These are phyloP conservation scores for Anseranas semipalmata DNA, from an alignment of 2,113 vertebrate genomes.

Conservation along the genomic window DNA sequence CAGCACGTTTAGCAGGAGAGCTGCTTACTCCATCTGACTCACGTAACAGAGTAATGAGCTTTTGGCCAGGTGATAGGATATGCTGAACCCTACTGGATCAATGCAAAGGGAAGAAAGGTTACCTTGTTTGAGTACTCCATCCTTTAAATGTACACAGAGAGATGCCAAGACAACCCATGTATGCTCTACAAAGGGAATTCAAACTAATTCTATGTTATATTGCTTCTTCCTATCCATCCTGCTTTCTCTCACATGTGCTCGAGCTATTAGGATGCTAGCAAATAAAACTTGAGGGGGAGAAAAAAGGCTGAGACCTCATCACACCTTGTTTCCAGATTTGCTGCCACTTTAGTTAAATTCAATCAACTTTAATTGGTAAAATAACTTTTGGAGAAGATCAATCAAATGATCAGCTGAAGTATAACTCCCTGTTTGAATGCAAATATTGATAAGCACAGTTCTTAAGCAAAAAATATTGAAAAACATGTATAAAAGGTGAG, in stretches of 20 bases:
- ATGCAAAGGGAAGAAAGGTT: not conserved
- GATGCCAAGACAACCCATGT: not conserved
- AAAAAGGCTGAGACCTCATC: not conserved
- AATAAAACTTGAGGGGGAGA: not conserved
- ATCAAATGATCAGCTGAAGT: not conserved
- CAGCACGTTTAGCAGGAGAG: not conserved
- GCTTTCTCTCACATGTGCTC: not conserved
- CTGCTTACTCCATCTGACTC: not conserved
- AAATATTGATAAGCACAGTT: not conserved
- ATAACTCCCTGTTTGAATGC: not conserved
- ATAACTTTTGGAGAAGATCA: not conserved
- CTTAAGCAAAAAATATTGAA: not conserved
- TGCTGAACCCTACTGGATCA: not conserved
- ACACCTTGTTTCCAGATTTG: not conserved
- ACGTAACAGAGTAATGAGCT: not conserved
- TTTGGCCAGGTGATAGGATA: conserved; percentile 16
- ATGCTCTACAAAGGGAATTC: fast-evolving
- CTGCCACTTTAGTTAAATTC: not conserved
- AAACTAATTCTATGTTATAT: not conserved
- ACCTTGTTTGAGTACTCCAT: conserved; percentile 6
- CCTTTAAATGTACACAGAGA: not conserved
- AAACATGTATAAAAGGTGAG: not conserved
- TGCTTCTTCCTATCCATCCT: not conserved
- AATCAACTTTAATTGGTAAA: not conserved
- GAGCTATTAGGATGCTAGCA: not conserved